These are phyloP conservation scores for Hyperoplus lanceolatus DNA, from an alignment of 2,797 vertebrate species.

Conservation along the genomic window DNA sequence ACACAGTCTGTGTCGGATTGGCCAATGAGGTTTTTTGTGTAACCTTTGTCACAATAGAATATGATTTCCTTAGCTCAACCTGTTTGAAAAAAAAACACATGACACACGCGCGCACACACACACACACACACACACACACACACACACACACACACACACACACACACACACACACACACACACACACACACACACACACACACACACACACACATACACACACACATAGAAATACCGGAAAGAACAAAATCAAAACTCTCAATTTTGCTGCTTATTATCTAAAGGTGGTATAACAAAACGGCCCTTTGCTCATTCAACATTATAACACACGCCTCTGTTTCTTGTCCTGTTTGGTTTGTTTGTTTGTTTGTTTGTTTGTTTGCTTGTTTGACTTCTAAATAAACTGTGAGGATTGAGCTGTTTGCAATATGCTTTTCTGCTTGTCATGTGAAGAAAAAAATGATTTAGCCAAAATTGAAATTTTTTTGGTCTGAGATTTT, in stretches of 20 bases:
- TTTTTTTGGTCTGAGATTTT: slow-evolving; percentile 62
- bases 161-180: slow-evolving; percentile 55
- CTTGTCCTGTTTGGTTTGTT: too few relatives aligned
- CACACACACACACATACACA: slow-evolving; percentile 46
- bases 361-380: slow-evolving; percentile 53
- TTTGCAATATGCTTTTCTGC: slow-evolving; percentile 84
- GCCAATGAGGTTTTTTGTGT: slow-evolving; percentile 83
- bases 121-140: slow-evolving; percentile 31
- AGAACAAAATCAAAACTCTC: slow-evolving; percentile 61
- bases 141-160: slow-evolving; percentile 33
- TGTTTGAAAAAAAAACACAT: slow-evolving; percentile 54
- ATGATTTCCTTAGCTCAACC: slow-evolving; percentile 73
- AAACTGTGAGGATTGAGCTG: slow-evolving; percentile 86
- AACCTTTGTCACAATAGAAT: slow-evolving; percentile 85
- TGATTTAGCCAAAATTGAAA: slow-evolving; percentile 71
- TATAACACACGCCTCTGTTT: slow-evolving; percentile 54
- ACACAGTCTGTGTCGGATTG: slow-evolving; percentile 85
- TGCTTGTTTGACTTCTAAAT: slow-evolving; percentile 74
- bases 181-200: slow-evolving; percentile 45
- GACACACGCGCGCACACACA: slow-evolving; percentile 48
- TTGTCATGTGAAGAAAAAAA: slow-evolving; percentile 75
- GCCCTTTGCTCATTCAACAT: slow-evolving; percentile 63
- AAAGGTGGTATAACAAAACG: slow-evolving; percentile 60
- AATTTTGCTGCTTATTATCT: slow-evolving; percentile 82
- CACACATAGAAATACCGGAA: slow-evolving; percentile 43